Evolutionary conservation across 2,888 invertebrate genomes (phyloP).

Genomic region (Acanthococcus lagerstroemiae): DNA sequence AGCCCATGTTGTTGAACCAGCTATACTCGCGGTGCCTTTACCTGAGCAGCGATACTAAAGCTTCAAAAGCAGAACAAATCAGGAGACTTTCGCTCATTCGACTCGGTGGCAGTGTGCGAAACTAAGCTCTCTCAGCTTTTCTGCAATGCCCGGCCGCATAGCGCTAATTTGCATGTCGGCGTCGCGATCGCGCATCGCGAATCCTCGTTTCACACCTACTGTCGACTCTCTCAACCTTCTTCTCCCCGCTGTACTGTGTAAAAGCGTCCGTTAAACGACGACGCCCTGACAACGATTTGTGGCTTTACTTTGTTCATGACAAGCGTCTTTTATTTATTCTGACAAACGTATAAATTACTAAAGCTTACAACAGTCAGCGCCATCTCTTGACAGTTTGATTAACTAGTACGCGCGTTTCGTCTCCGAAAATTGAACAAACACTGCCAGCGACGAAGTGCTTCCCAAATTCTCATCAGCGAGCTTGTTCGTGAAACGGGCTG

Average conservation of each 20-base stretch:
- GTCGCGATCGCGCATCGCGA: background rate
- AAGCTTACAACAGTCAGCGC: slow-evolving; percentile 30
- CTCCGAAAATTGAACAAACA: slow-evolving; percentile 14
- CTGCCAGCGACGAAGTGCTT: too few species aligned
- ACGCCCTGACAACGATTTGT: slow-evolving; percentile 30
- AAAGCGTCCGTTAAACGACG: slow-evolving; percentile 22
- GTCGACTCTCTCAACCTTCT: background rate
- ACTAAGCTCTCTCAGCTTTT: too few species aligned
- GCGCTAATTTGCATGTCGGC: too few species aligned
- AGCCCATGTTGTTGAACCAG: too few species aligned
- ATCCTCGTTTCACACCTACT: slow-evolving; percentile 12
- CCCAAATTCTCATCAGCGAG: too few species aligned
- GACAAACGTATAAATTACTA: slow-evolving; percentile 31
- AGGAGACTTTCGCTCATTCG: too few species aligned
- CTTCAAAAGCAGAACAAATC: too few species aligned
- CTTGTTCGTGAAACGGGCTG: too few species aligned
- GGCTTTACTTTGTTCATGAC: slow-evolving; percentile 32
- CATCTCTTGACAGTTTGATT: slow-evolving; percentile 29
- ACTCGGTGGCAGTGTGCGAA: too few species aligned
- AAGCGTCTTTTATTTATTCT: slow-evolving; percentile 31
- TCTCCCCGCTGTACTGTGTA: slow-evolving; percentile 2
- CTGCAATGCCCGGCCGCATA: too few species aligned
- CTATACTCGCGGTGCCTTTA: background rate
- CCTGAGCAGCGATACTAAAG: background rate
- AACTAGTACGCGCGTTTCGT: slow-evolving; percentile 20